A percentile compares a stretch with the other conserved stretches of the same genome.
Evolutionary conservation across 2,797 vertebrate genomes (phyloP).

Genomic region (Gadopsis marmoratus): DNA sequence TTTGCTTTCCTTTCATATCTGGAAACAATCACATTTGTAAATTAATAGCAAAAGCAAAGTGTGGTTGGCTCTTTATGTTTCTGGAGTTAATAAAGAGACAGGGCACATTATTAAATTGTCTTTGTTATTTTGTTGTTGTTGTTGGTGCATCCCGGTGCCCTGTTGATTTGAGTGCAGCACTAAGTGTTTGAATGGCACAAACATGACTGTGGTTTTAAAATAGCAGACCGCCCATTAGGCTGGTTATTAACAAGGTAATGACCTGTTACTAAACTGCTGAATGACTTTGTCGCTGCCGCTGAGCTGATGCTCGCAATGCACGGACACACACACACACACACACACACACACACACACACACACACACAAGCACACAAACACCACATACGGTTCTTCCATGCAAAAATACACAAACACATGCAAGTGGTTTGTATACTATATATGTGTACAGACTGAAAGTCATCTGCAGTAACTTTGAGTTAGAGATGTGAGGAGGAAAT

Average conservation of each 20-base stretch:
- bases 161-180: slow-evolving; percentile 75
- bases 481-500: slow-evolving; percentile 25
- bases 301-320: slow-evolving; percentile 49
- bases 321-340: slow-evolving; percentile 34
- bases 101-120: slow-evolving; percentile 51
- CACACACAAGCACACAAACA: no score
- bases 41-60: not conserved
- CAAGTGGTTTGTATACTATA: not conserved
- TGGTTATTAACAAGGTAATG: slow-evolving; percentile 90
- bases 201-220: slow-evolving; percentile 86
- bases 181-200: slow-evolving; percentile 86
- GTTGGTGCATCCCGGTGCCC: slow-evolving; percentile 68
- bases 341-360: slow-evolving; percentile 29
- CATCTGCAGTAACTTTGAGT: slow-evolving; percentile 39
- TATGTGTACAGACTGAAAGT: slow-evolving; percentile 3
- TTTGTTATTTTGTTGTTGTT: slow-evolving; percentile 73
- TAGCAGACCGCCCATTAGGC: slow-evolving; percentile 87
- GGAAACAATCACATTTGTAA: slow-evolving; percentile 11
- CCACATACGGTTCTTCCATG: slow-evolving; percentile 11
- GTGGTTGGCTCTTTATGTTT: slow-evolving; percentile 12
- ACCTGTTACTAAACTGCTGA: slow-evolving; percentile 88
- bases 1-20: not conserved
- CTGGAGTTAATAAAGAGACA: slow-evolving; percentile 40
- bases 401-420: not conserved
- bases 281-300: slow-evolving; percentile 79